Base-by-base conservation (phyloP, 2,113 vertebrate genomes). In the Camelus bactrianus region DNA sequence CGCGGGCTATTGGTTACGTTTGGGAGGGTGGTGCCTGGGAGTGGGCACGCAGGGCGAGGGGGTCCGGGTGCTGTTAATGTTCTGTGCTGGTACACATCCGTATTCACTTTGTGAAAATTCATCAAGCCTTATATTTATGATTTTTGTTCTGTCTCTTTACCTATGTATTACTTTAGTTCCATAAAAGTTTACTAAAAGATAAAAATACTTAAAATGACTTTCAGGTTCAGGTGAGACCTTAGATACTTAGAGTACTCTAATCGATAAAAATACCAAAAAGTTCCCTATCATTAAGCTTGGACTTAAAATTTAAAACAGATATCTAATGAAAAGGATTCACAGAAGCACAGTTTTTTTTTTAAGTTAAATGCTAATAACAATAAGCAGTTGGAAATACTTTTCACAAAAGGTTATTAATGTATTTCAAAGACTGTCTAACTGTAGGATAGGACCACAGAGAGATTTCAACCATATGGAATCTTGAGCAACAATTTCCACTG, bases 341-440 rank as follows among this genome's bases (percentile, higher is more conserved):
- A 86, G 58, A 89, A 82, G 15, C 72, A 62, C 10, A 72, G 42
- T 42, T 42, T 38, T 64, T 69, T 54, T 35, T 32, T 1, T 32
- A 19, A 95, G 8, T 72, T 79, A 91, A 79, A 96, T 82, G 35
- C 5, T 38, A 56, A 88, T 65, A 72, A 93, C 14, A 62, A 77
- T 32, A 48, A 91, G 70, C 24, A 65, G 50, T 28, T 56, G 50
- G 92, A 93, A 96, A 92, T 95, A 48, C 24, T 76, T 89, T 82
- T 89, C 52, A 93, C 38, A 54, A 70, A 97, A 50, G 30, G 32
- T 69, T 95, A 84, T 62, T 62, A 81, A 56, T n/a, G 12, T 48
- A 69, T 82, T 96, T 91, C 54, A 94, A 88, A 92, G 32, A 77
- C n/a, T 86, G 1, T 91, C 32, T 64, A 58, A 76, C 69, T 38